Base-by-base conservation (phyloP, 2,113 vertebrate species). In the Tapirus terrestris region DNA sequence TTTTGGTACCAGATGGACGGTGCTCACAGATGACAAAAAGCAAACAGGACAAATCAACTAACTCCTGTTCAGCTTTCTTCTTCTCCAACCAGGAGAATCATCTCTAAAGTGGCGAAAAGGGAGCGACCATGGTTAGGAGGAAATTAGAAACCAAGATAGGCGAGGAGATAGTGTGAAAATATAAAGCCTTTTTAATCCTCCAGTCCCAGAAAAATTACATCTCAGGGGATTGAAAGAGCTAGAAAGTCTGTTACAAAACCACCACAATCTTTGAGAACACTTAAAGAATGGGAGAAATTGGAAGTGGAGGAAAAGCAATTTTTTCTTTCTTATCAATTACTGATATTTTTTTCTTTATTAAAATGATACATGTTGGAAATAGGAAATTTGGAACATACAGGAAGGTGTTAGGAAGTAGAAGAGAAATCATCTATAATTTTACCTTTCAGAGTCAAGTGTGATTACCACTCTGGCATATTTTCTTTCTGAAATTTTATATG, bases 111-210 rank as follows among this genome's bases (percentile, higher is more conserved):
- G 63, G 39, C 68, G 79, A 67, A 63, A 94, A 77, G 65, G 89
- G 8, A 95, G 17, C 67, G 94, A 87, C 79, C 48, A 73, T 53
- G 14, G 53, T 95, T 86, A 95, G 27, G 36, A 83, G 31, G 56
- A 96, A 94, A 86, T 21, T 90, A 43, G 94, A 97, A 95, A 96
- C 27, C 48, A 58, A 84, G 70, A 87, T 68, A 82, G 56, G 63
- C 31, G 36, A 95, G 13, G 77, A 81, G 45, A 77, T 13, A 48
- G 58, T 73, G 39, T 81, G n/a, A 94, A 94, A 96, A 94, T 70
- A 58, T 53, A 80, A 97, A 97, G 27, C 0, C 27, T 53, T 76
- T 95, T 53, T 77, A 95, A 91, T 73, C 14, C 75, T 86, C 31
- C 18, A 56, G 17, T 21, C 90, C 86, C 29, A 73, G 83, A 95